Conservation (phyloP, 1,140 invertebrate species). For the Adoxophyes honmai region DNA sequence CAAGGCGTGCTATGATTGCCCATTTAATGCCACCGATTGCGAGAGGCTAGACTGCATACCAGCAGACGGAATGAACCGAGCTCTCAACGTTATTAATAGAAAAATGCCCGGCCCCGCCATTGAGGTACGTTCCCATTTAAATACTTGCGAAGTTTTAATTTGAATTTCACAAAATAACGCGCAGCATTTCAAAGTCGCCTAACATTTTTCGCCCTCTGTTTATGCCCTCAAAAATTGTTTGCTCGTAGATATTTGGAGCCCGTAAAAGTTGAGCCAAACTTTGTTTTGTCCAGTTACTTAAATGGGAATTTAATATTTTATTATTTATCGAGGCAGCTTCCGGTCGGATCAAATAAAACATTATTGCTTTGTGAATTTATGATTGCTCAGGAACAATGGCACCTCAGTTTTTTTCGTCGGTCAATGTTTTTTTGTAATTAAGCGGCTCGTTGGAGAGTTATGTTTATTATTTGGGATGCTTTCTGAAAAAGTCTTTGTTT, state of each 20-base stretch:
- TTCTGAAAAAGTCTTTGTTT: no score
- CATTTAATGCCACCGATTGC: constrained; percentile 87
- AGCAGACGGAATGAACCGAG: constrained; percentile 86
- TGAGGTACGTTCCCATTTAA: constrained; percentile 78
- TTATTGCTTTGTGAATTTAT: constrained; percentile 10
- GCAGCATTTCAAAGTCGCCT: background rate
- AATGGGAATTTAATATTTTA: constrained; percentile 10
- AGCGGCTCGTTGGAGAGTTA: background rate
- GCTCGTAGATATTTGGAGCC: background rate
- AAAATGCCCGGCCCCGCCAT: constrained; percentile 92
- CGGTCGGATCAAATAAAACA: constrained; percentile 2
- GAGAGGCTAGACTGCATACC: constrained; percentile 87
- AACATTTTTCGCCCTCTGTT: constrained; percentile 6
- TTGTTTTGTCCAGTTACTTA: constrained; percentile 13
- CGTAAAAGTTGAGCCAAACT: background rate
- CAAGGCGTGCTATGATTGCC: constrained; percentile 92
- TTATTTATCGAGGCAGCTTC: background rate
- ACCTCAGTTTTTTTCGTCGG: background rate
- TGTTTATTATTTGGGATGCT: background rate
- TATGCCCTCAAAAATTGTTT: constrained; percentile 13
- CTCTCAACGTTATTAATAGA: constrained; percentile 88
- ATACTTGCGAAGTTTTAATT: constrained; percentile 8
- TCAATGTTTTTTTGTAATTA: background rate
- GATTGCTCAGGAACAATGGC: background rate
- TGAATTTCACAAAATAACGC: constrained; percentile 2